A percentile compares a stretch with the other conserved stretches of the same genome.
phyloP scores from a whole-genome alignment of 2,888 invertebrate genomes.

The Octodonta nipae region DNA sequence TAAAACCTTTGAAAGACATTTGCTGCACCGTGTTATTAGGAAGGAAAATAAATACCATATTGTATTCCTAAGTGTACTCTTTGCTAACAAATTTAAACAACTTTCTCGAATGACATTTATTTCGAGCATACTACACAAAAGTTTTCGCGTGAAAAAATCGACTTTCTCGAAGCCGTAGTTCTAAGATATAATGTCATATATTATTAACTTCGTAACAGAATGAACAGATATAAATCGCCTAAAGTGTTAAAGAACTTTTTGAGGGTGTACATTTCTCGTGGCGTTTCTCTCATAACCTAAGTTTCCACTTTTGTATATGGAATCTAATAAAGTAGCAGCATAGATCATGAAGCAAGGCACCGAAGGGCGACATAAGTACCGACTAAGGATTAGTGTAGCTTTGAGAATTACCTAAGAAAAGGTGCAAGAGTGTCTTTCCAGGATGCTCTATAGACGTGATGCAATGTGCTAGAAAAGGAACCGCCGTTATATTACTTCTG shows the following conservation, averaged over 20 bases:
- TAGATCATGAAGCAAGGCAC: constrained; percentile 24
- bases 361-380: constrained; percentile 13
- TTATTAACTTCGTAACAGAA: constrained; percentile 2
- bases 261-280: background rate
- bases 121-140: too few species aligned
- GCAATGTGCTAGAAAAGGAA: constrained; percentile 16
- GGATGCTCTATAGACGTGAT: constrained; percentile 14
- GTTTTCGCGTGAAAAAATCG: too few species aligned
- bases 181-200: constrained; percentile 3
- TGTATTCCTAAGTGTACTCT: too few species aligned
- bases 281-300: constrained; percentile 19
- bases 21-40: too few species aligned
- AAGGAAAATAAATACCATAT: too few species aligned
- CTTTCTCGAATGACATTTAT: too few species aligned
- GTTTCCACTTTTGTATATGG: constrained; percentile 25
- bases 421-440: constrained; percentile 12
- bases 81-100: too few species aligned
- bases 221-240: constrained; percentile 3
- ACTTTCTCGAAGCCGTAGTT: too few species aligned
- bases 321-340: constrained; percentile 26
- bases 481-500: constrained; percentile 16
- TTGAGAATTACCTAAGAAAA: constrained; percentile 14
- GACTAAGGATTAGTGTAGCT: constrained; percentile 10
- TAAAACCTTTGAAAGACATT: too few species aligned
- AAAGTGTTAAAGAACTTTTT: constrained; percentile 1